Conservation (phyloP, 1,140 invertebrate species). For the Aphelenchoides fujianensis region DNA sequence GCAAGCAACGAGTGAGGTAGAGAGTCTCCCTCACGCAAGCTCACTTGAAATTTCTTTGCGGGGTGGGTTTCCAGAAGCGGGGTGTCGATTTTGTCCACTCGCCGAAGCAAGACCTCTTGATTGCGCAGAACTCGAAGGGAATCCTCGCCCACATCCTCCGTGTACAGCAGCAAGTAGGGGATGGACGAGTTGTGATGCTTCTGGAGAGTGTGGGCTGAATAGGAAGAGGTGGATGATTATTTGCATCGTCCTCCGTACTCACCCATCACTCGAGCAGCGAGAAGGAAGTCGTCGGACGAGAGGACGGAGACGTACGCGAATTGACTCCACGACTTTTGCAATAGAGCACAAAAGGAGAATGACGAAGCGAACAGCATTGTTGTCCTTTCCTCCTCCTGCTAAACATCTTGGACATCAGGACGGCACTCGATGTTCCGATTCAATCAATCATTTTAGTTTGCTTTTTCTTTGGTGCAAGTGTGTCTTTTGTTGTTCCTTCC, state of each 20-base stretch:
- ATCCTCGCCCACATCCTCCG: conserved; percentile 33
- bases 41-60: conserved; percentile 45
- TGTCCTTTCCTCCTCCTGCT: too few relatives aligned
- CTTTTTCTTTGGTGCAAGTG: too few relatives aligned
- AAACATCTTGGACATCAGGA: too few relatives aligned
- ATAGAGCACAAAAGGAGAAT: conserved; percentile 4
- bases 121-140: conserved; percentile 19
- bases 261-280: conserved; percentile 44
- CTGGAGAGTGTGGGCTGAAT: conserved; percentile 18
- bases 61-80: conserved; percentile 39
- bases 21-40: too few relatives aligned
- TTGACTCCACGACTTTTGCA: not conserved
- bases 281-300: conserved; percentile 40
- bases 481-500: too few relatives aligned
- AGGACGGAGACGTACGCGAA: conserved; percentile 40
- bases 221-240: conserved; percentile 5
- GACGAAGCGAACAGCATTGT: not conserved
- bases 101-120: conserved; percentile 23
- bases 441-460: too few relatives aligned
- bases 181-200: conserved; percentile 19
- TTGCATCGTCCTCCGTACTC: not conserved
- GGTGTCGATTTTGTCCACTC: conserved; percentile 41
- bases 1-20: too few relatives aligned
- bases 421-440: too few relatives aligned
- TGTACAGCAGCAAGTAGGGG: conserved; percentile 38